Evolutionary conservation across 2,888 invertebrate genomes (phyloP), one percentile per base, ranked within the genome.

Genomic region (Sericinus montela): DNA sequence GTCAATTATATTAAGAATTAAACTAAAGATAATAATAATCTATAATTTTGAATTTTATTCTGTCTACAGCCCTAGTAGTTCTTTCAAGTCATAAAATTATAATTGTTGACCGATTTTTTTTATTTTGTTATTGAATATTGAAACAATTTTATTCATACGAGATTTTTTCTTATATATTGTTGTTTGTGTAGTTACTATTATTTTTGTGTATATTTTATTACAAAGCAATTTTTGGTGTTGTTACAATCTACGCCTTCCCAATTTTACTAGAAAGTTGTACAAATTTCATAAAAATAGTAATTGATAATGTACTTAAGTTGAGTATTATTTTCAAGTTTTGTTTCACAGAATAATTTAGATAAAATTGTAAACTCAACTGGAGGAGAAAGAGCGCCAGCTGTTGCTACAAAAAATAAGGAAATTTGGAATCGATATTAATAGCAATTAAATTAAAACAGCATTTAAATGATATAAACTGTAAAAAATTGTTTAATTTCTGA

Each of bases 221-320:
- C n/a, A 30, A 9, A 43, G 14, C 9, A 38, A 48, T 43, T 43
- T 19, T 10, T 43, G 48, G 43, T 43, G 43, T 38, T 38, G 34
- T 48, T 34, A 35, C 48, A n/a, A 34, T 23, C 38, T 16, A 40
- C 19, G 23, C 15, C 38, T 28, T 48, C 19, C 3, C 32, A 34
- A 19, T 19, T 41, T 36, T 41, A 42, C 11, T 3, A 30, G 23
- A 1, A 5, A 10, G 5, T 1, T 41, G 19, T 48, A 29, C 6
- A 36, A 19, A 28, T 13, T 35, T 16, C 25, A 25, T 25, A 29
- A 3, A 13, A n/a, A 14, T 42, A 35, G 15, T 28, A 10, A 45
- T 25, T 14, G 25, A 32, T 37, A n/a, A 15, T 23, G 48, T 48
- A 48, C 48, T 47, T 47, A 47, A 48, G 36, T 36, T 13, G 19